Evolutionary conservation across 2,888 invertebrate genomes (phyloP).

Genomic region (Polymixis lichenea): DNA sequence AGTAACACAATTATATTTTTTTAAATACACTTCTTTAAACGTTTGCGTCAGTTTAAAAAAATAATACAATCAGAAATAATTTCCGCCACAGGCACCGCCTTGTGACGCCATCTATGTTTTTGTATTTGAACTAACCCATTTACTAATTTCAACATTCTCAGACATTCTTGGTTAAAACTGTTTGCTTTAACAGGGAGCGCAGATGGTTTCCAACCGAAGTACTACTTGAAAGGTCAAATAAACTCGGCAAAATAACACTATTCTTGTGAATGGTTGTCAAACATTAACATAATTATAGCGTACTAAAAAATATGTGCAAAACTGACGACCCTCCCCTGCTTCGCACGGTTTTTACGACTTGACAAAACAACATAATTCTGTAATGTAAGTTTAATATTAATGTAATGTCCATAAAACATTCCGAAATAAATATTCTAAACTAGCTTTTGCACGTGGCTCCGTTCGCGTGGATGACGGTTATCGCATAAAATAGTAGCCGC

Average conservation of each 20-base stretch:
- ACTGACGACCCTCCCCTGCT: not conserved
- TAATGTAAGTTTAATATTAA: too few species aligned
- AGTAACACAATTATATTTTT: not conserved
- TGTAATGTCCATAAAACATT: not conserved
- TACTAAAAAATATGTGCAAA: not conserved
- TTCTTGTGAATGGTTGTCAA: not conserved
- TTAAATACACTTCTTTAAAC: too few species aligned
- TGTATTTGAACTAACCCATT: not conserved
- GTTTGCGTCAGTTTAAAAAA: not conserved
- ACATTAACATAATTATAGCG: not conserved
- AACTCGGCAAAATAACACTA: not conserved
- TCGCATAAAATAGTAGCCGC: too few species aligned
- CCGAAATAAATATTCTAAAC: not conserved
- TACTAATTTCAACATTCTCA: too few species aligned
- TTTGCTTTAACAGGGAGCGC: not conserved
- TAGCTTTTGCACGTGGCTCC: too few species aligned
- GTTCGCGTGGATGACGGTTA: too few species aligned
- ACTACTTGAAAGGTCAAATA: not conserved
- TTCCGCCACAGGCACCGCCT: not conserved
- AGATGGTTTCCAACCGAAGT: not conserved
- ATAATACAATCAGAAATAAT: not conserved
- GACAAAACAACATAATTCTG: not conserved
- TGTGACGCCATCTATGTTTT: conserved; percentile 45
- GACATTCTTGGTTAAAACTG: not conserved
- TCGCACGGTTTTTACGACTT: not conserved